Percentiles rank a stretch among this genome's conserved stretches.
Evolutionary conservation across 2,797 vertebrate species (phyloP).

Genomic region (Amblyopsis hoosieri): DNA sequence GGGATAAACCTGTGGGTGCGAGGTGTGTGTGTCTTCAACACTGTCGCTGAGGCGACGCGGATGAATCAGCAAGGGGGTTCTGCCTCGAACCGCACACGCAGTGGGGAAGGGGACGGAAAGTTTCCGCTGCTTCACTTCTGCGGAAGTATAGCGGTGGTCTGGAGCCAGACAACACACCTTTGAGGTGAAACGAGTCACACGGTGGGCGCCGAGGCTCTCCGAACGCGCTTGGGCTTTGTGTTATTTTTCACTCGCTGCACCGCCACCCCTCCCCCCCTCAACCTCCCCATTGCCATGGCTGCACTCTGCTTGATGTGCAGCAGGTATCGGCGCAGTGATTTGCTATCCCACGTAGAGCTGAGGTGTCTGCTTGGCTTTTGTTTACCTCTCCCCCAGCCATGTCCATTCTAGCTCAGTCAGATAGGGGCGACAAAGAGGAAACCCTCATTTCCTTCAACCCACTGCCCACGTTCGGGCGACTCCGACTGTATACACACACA

Average conservation of each 20-base stretch:
- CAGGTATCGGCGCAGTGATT: conserved; percentile 54
- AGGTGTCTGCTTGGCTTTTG: conserved; percentile 63
- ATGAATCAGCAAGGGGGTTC: conserved; percentile 40
- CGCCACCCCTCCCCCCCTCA: background rate
- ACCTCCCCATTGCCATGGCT: conserved; percentile 39
- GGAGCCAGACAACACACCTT: no score
- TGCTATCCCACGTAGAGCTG: conserved; percentile 47
- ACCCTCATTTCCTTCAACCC: conserved; percentile 60
- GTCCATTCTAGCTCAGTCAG: conserved; percentile 56
- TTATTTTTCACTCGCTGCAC: no score
- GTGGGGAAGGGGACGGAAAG: background rate
- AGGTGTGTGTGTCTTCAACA: conserved; percentile 25
- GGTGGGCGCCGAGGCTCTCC: no score
- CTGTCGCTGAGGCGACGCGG: conserved; percentile 9
- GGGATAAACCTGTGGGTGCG: conserved; percentile 32
- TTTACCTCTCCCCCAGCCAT: conserved; percentile 54
- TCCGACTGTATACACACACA: conserved; percentile 2
- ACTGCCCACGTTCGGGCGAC: conserved; percentile 27
- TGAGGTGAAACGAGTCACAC: no score
- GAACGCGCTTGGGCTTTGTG: no score
- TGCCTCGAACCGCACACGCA: conserved; percentile 5
- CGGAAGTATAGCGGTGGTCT: background rate
- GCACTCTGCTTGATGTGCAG: conserved; percentile 51
- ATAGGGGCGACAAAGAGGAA: conserved; percentile 41
- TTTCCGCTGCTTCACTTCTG: conserved; percentile 32